A percentile compares a stretch with the other conserved stretches of the same genome.
Conservation (phyloP, 2,113 vertebrate species). For the Melanocharis versteri region DNA sequence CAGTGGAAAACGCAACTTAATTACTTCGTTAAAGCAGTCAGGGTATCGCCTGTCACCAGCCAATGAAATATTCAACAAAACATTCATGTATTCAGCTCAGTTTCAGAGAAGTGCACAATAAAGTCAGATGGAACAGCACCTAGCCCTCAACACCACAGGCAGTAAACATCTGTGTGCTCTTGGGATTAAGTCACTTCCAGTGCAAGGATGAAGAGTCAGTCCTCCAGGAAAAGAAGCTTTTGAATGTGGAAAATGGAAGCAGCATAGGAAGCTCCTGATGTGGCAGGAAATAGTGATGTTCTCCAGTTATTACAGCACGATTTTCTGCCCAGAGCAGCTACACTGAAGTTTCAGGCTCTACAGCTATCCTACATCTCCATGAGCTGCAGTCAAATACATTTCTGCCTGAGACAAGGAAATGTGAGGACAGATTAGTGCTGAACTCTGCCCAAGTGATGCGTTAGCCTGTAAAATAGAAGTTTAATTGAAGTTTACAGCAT, state of each 20-base stretch:
- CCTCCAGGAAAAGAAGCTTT: neutral
- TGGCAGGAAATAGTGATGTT: neutral
- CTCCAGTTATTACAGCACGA: neutral
- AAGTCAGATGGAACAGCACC: neutral
- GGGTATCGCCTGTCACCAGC: neutral
- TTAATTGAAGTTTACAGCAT: neutral
- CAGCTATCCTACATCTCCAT: neutral
- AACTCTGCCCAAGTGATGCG: neutral
- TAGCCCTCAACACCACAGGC: neutral
- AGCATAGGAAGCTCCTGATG: neutral
- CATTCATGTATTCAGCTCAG: neutral
- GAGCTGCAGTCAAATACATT: neutral
- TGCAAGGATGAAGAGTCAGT: neutral
- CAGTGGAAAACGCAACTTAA: neutral
- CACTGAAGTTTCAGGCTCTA: neutral
- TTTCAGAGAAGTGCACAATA: neutral
- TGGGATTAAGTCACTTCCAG: neutral
- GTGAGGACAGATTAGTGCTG: neutral
- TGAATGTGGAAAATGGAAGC: neutral
- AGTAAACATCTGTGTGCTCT: neutral
- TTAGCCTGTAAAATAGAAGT: neutral
- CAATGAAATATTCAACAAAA: slow-evolving; percentile 15
- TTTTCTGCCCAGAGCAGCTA: neutral
- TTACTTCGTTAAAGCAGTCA: neutral
- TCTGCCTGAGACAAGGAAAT: neutral